phyloP scores from a whole-genome alignment of 2,797 vertebrate genomes.

The Notamacropus eugenii region DNA sequence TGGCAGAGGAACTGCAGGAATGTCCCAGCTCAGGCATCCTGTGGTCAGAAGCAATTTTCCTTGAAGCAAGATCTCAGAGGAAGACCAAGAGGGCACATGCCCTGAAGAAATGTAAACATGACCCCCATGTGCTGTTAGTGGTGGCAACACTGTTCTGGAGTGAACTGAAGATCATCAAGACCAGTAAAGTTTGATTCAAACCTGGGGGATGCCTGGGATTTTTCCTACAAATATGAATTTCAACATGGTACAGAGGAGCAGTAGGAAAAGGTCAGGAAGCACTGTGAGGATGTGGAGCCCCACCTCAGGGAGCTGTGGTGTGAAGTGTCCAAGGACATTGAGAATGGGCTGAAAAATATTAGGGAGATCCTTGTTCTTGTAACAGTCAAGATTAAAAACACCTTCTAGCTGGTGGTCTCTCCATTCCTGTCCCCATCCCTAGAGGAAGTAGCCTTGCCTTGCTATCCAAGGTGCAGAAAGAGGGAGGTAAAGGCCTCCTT shows the following conservation, averaged over 20 bases:
- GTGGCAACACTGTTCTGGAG: conserved; percentile 99
- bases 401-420: conserved; percentile 87
- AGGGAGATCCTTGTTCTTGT: conserved; percentile 94
- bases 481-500: fast-evolving
- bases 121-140: conserved; percentile 96
- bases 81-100: conserved; percentile 99
- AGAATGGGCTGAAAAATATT: conserved; percentile 97
- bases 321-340: conserved; percentile 95
- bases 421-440: not conserved
- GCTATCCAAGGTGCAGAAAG: not conserved
- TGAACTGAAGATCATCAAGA: conserved; percentile 97
- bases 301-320: conserved; percentile 98
- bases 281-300: conserved; percentile 96
- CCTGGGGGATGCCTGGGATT: conserved; percentile 95
- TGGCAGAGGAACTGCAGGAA: conserved; percentile 98
- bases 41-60: conserved; percentile 97
- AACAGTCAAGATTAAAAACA: conserved; percentile 94
- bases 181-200: conserved; percentile 97
- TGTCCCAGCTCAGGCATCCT: conserved; percentile 96
- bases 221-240: conserved; percentile 97
- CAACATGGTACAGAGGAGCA: conserved; percentile 98
- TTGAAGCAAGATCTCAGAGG: conserved; percentile 95
- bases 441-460: not conserved
- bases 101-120: conserved; percentile 98
- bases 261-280: conserved; percentile 94